A percentile compares a stretch with the other conserved stretches of the same genome.
These are phyloP conservation scores for Pseudolaguvia tuberculata DNA, from an alignment of 2,113 vertebrate species.

Conservation along the genomic window DNA sequence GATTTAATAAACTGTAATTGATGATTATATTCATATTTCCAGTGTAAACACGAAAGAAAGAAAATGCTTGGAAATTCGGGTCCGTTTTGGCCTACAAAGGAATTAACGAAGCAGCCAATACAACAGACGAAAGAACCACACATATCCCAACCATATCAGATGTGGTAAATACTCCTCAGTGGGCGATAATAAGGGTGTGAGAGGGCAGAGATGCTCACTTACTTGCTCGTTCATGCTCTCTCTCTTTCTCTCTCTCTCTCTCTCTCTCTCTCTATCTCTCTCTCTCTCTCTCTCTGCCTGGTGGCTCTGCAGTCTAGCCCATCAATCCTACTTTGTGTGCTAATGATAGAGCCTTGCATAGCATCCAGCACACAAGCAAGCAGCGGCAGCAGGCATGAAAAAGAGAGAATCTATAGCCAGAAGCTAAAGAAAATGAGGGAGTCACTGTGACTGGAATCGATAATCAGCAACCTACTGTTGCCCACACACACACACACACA, in stretches of 20 bases:
- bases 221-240: neutral
- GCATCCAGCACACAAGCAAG: constrained; percentile 54
- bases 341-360: constrained; percentile 70
- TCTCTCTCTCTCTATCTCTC: constrained; percentile 11
- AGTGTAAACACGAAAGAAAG: neutral
- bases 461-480: constrained; percentile 66
- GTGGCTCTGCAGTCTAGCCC: constrained; percentile 58
- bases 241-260: neutral
- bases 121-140: constrained; percentile 5
- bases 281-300: constrained; percentile 35
- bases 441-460: constrained; percentile 73
- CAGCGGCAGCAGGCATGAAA: constrained; percentile 67
- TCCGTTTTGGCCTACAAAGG: neutral
- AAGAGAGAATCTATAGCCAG: constrained; percentile 70
- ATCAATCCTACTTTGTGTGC: constrained; percentile 75
- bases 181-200: constrained; percentile 61
- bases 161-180: constrained; percentile 58
- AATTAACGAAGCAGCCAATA: neutral
- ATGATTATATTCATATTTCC: no score
- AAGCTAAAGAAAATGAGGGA: constrained; percentile 59
- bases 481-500: constrained; percentile 19
- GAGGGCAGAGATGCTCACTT: constrained; percentile 22
- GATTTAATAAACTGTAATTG: no score
- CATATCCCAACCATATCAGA: constrained; percentile 51
- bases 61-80: neutral